Evolutionary conservation across 2,113 vertebrate genomes (phyloP).

Genomic region (Poeciliopsis turrubarensis): DNA sequence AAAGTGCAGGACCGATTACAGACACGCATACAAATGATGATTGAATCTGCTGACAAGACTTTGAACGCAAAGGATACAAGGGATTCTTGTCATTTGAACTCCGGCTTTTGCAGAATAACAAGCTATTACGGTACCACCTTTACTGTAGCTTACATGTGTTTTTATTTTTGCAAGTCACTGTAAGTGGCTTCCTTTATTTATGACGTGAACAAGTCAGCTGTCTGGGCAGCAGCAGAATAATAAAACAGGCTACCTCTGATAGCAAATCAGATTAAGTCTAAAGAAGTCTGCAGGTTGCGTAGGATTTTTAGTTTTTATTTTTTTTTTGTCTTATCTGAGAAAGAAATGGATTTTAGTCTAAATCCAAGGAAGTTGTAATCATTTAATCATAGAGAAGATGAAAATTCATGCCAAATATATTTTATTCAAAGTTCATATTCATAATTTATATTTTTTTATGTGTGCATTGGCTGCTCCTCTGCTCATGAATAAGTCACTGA

Average conservation of each 20-base stretch:
- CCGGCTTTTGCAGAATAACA: background rate
- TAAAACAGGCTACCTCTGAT: background rate
- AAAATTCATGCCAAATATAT: background rate
- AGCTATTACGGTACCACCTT: background rate
- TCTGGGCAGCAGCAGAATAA: conserved; percentile 5
- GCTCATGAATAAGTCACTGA: background rate
- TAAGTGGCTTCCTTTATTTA: conserved; percentile 5
- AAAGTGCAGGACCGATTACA: background rate
- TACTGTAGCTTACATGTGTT: background rate
- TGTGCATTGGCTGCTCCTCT: background rate
- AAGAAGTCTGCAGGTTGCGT: background rate
- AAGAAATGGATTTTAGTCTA: too few relatives aligned
- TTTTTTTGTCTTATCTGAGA: background rate
- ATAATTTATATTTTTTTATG: background rate
- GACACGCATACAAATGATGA: too few relatives aligned
- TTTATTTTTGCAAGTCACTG: conserved; percentile 66
- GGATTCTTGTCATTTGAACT: background rate
- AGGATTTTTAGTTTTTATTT: background rate
- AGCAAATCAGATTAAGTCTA: background rate
- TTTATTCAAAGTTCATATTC: background rate
- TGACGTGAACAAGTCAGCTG: conserved; percentile 35
- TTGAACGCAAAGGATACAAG: background rate
- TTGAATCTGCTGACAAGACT: background rate
- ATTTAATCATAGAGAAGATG: too few relatives aligned
- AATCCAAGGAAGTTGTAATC: too few relatives aligned